Conservation (phyloP, 2,797 vertebrate genomes). For the Echiichthys vipera region DNA sequence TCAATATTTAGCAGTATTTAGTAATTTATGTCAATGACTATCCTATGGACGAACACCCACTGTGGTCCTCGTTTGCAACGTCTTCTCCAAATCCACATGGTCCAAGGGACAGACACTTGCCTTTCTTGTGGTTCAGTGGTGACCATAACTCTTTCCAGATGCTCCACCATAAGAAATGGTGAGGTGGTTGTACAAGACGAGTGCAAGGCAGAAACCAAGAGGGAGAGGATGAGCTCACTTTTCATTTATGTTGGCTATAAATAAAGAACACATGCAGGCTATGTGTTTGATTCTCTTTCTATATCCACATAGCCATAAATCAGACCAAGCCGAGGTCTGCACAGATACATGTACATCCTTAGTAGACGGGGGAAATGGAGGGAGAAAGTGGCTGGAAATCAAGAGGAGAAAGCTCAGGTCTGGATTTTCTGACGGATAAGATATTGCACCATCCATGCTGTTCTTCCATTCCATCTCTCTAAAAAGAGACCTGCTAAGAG, state of each 20-base stretch:
- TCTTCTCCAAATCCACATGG: constrained; percentile 53
- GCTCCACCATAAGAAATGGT: constrained; percentile 57
- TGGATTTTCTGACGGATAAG: constrained; percentile 62
- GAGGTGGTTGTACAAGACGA: constrained; percentile 49
- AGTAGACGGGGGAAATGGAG: constrained; percentile 57
- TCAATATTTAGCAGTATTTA: constrained; percentile 26
- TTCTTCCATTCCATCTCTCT: constrained; percentile 49
- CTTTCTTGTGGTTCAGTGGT: constrained; percentile 72
- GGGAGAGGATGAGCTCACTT: constrained; percentile 85
- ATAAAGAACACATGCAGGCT: constrained; percentile 86
- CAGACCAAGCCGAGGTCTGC: constrained; percentile 63
- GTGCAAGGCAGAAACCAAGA: constrained; percentile 63
- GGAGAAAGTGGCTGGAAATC: constrained; percentile 55
- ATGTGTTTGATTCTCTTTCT: constrained; percentile 79
- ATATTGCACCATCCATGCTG: constrained; percentile 56
- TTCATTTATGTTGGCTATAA: constrained; percentile 85
- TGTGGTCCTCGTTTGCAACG: constrained; percentile 42
- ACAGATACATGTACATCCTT: constrained; percentile 69
- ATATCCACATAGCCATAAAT: constrained; percentile 77
- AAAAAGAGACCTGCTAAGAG: constrained; percentile 48
- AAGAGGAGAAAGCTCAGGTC: constrained; percentile 63
- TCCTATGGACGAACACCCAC: constrained; percentile 47
- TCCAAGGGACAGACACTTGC: constrained; percentile 55
- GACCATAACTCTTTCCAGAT: constrained; percentile 82
- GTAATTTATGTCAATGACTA: constrained; percentile 17